Conservation (phyloP, 1,140 invertebrate genomes). For the Latrodectus geometricus region DNA sequence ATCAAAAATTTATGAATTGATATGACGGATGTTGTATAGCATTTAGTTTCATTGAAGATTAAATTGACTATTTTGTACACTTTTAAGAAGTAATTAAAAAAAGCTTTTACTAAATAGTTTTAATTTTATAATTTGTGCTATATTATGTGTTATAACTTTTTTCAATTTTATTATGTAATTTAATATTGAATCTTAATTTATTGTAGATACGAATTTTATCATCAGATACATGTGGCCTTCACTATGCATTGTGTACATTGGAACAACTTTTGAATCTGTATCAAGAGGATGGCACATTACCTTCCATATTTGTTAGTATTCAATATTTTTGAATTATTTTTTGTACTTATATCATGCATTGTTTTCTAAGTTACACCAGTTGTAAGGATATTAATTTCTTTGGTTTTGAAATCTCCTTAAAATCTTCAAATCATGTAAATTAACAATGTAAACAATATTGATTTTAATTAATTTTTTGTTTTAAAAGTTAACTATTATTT, state of each 20-base stretch:
- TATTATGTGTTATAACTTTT: background rate
- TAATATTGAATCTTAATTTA: slow-evolving; percentile 14
- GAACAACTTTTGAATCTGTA: slow-evolving; percentile 75
- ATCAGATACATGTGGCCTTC: slow-evolving; percentile 73
- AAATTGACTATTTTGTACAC: too few species aligned
- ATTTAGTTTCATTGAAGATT: too few species aligned
- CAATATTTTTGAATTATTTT: background rate
- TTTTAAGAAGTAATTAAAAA: too few species aligned
- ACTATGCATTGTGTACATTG: slow-evolving; percentile 76
- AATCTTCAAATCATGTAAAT: too few species aligned
- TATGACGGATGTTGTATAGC: too few species aligned
- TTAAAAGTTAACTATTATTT: too few species aligned
- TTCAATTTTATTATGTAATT: background rate
- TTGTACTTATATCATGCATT: too few species aligned
- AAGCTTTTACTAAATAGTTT: too few species aligned
- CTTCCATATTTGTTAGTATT: slow-evolving; percentile 70
- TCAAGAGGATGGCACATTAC: slow-evolving; percentile 70
- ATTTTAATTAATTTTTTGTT: too few species aligned
- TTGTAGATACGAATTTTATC: slow-evolving; percentile 74
- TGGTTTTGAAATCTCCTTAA: background rate
- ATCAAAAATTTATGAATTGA: too few species aligned
- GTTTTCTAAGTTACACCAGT: too few species aligned
- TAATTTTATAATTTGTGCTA: background rate
- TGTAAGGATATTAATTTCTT: background rate
- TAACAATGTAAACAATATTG: too few species aligned